Conservation (phyloP, 1,140 invertebrate genomes). For the Xylocopa sonorina region DNA sequence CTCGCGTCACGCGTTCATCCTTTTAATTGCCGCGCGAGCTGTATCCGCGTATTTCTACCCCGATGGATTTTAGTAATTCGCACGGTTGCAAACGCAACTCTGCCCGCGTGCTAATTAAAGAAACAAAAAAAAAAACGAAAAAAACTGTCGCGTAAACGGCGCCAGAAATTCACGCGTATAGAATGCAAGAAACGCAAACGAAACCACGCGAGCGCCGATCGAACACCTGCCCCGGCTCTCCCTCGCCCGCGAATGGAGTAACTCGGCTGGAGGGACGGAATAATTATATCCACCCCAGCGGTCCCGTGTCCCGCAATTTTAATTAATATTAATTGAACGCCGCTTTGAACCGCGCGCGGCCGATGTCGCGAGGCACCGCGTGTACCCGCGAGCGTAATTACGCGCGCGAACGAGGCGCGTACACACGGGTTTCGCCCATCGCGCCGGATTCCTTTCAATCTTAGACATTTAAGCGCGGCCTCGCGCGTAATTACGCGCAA, state of each 20-base stretch:
- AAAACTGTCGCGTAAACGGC: no score
- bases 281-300: slow-evolving; percentile 60
- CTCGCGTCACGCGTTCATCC: no score
- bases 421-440: slow-evolving; percentile 25
- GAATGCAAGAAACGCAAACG: no score
- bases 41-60: no score
- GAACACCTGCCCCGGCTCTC: no score
- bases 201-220: neutral
- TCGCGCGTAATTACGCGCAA: slow-evolving; percentile 72
- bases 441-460: slow-evolving; percentile 70
- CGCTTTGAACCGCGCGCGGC: slow-evolving; percentile 40
- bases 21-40: no score
- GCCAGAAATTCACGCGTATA: no score
- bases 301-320: slow-evolving; percentile 61
- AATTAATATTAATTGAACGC: slow-evolving; percentile 77
- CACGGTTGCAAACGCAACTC: no score
- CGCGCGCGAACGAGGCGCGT: slow-evolving; percentile 53
- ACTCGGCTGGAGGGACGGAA: slow-evolving; percentile 1
- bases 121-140: no score
- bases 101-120: no score
- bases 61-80: no score
- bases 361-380: slow-evolving; percentile 59
- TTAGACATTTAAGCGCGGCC: slow-evolving; percentile 61
- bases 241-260: neutral
- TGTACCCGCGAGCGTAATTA: slow-evolving; percentile 69